Percentiles rank a stretch among this genome's conserved stretches.
phyloP scores from a whole-genome alignment of 2,888 invertebrate genomes.

The Vannuccia rotundouncinata region DNA sequence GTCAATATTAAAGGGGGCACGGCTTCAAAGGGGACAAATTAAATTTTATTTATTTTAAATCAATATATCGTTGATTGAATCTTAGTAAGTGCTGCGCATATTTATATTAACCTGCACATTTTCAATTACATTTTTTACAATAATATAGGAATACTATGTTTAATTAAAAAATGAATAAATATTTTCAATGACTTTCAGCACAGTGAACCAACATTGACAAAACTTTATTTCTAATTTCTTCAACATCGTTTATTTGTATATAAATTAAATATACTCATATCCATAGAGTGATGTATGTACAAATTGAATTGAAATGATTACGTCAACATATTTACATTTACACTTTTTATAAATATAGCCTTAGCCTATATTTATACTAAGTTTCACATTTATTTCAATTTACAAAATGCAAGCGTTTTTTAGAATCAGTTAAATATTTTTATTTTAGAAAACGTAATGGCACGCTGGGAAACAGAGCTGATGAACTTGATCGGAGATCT shows the following conservation, averaged over 20 bases:
- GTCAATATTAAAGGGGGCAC: too few relatives aligned
- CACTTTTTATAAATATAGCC: not conserved
- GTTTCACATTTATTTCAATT: not conserved
- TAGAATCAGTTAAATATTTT: conserved; percentile 17
- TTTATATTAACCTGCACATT: too few relatives aligned
- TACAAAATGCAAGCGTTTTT: conserved; percentile 13
- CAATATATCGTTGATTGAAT: conserved; percentile 16
- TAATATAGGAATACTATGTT: too few relatives aligned
- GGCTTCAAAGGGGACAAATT: not conserved
- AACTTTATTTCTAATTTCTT: not conserved
- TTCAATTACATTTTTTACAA: too few relatives aligned
- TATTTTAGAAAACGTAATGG: conserved; percentile 7
- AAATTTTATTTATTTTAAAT: conserved; percentile 26
- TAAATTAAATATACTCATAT: not conserved
- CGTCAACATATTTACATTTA: conserved; percentile 12
- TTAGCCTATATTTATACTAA: not conserved
- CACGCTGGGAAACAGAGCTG: conserved; percentile 7
- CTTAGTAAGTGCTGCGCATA: too few relatives aligned
- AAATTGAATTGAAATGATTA: conserved; percentile 12
- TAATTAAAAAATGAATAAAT: too few relatives aligned
- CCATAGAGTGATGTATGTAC: conserved; percentile 10
- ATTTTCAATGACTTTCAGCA: too few relatives aligned
- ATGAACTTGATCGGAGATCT: too few relatives aligned
- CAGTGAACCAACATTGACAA: not conserved
- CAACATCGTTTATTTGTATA: not conserved